These are phyloP conservation scores for Galagoides demidoff DNA, from an alignment of 2,797 vertebrate species.

Conservation along the genomic window DNA sequence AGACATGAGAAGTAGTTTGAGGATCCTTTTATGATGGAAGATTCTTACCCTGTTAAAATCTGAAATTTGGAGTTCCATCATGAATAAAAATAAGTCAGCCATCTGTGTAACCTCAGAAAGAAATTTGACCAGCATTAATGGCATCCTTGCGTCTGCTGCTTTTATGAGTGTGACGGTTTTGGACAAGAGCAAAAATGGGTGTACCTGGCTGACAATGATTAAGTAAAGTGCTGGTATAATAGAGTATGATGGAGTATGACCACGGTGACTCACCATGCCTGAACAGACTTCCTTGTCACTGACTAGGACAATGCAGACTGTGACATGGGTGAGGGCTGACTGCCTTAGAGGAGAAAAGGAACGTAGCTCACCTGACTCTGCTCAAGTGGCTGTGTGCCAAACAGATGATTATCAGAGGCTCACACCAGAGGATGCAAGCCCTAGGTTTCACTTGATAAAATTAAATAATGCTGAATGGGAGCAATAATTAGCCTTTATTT, in stretches of 20 bases:
- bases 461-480: slow-evolving; percentile 15
- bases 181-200: slow-evolving; percentile 57
- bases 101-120: slow-evolving; percentile 52
- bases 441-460: slow-evolving; percentile 22
- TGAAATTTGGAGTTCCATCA: slow-evolving; percentile 6
- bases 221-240: slow-evolving; percentile 10
- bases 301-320: not conserved
- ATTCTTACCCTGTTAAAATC: not conserved
- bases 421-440: not conserved
- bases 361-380: not conserved
- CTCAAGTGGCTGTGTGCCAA: not conserved
- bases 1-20: not conserved
- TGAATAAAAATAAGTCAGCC: slow-evolving; percentile 57
- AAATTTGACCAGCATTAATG: slow-evolving; percentile 42
- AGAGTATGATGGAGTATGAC: slow-evolving; percentile 63
- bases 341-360: slow-evolving; percentile 20
- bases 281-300: not conserved
- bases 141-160: not conserved
- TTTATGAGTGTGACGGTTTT: slow-evolving; percentile 43
- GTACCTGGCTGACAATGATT: slow-evolving; percentile 59
- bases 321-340: not conserved
- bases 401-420: not conserved
- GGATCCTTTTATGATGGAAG: not conserved
- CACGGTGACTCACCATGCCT: not conserved
- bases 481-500: slow-evolving; percentile 6